Evolutionary conservation across 2,888 invertebrate genomes (phyloP), one percentile per base, ranked within the genome.

Genomic region (Cinara cedri): DNA sequence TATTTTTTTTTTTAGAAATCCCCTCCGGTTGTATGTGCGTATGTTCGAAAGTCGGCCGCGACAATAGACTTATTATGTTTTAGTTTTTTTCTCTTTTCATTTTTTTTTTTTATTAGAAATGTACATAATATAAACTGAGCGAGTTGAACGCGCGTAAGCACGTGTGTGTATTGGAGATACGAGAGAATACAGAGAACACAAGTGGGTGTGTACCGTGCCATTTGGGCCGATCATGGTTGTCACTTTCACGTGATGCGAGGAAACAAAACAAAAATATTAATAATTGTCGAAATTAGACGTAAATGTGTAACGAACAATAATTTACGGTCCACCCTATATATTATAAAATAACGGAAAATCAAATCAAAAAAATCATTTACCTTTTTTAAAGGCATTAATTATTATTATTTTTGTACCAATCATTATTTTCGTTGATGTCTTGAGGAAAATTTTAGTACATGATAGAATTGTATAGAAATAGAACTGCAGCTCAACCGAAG

Each of bases 11-110:
- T 75, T 54, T 44, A 68, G 65, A 78, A 68, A 78, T 70, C 68
- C 68, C 70, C 78, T 78, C 78, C 62, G 78, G 78, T 78, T 42
- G 6, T 46, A 34, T 34, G 24, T n/a, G 16, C 42, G 66, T 49
- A 14, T 46, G 66, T 66, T 78, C 46, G 78, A 78, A 78, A 78
- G 78, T 78, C 78, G 16, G 49, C 51, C 14, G 60, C 24, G 57
- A 78, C 78, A 78, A 78, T 68, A 78, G 78, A 78, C 78, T 78
- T 78, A 78, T 78, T 78, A 78, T 78, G 70, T 78, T 78, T 78
- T 78, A 34, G 68, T 60, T 34, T 34, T 34, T 34, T 34, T 34
- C 6, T 24, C 1, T 57, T 57, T 13, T 57, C 24, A 13, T 26
- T 46, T 26, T 72, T 46, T n/a, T 34, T 78, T 60, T 51, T 60